Percentiles rank a stretch among this genome's conserved stretches.
Conservation (phyloP, 2,888 invertebrate genomes). For the Ectemnius continuus region DNA sequence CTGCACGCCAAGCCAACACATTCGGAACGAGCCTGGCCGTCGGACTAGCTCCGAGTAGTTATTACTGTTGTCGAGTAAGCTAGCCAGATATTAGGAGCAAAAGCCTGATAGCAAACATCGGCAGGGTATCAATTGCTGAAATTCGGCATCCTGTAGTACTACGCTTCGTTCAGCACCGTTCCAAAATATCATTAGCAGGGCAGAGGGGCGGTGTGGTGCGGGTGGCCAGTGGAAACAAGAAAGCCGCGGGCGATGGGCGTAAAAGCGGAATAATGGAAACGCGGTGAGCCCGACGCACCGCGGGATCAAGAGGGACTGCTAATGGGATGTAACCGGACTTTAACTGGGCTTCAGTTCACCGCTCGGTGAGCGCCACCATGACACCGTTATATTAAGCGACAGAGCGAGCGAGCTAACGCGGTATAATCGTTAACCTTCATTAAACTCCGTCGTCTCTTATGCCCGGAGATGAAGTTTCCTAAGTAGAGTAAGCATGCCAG, state of each 20-base stretch:
- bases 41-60: no score
- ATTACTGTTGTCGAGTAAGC: no score
- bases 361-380: conserved; percentile 9
- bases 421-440: conserved; percentile 41
- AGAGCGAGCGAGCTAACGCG: background rate
- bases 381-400: conserved; percentile 31
- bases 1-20: no score
- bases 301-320: conserved; percentile 14
- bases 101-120: no score
- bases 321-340: conserved; percentile 4
- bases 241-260: background rate
- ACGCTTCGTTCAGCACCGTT: no score
- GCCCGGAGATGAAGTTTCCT: conserved; percentile 32
- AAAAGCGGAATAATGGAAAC: background rate
- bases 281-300: background rate
- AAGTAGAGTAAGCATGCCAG: conserved; percentile 31
- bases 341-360: conserved; percentile 11
- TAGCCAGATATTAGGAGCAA: no score
- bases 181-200: no score
- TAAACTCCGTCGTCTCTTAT: conserved; percentile 28
- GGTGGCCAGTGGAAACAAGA: background rate
- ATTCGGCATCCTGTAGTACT: no score
- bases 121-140: no score
- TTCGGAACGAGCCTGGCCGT: no score
- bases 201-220: no score